A percentile compares a stretch with the other conserved stretches of the same genome.
Conservation (phyloP, 2,113 vertebrate genomes). For the Candoia aspera region DNA sequence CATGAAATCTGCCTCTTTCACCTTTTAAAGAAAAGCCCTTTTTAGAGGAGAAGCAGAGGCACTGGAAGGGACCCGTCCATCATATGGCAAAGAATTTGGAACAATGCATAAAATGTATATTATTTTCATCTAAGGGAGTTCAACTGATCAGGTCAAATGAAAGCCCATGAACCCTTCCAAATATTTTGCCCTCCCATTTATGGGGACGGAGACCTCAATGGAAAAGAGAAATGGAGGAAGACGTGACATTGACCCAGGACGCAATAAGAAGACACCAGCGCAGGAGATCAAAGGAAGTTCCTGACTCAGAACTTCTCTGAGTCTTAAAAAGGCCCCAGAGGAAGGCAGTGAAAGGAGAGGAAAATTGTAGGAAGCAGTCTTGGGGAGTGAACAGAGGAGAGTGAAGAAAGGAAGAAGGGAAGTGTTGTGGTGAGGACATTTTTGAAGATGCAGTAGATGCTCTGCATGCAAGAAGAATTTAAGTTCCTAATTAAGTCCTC, state of each 20-base stretch:
- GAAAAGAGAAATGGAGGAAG: neutral
- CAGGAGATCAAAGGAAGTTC: neutral
- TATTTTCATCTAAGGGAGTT: neutral
- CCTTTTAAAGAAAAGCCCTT: neutral
- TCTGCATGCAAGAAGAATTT: neutral
- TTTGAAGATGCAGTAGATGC: neutral
- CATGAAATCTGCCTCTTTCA: neutral
- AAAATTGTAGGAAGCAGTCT: neutral
- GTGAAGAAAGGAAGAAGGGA: neutral
- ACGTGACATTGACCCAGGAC: neutral
- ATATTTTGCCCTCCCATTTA: neutral
- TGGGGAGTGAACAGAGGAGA: neutral
- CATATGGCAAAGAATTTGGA: neutral
- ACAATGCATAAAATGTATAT: neutral
- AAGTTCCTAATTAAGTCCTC: neutral
- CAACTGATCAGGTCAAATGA: neutral
- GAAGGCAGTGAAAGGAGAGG: neutral
- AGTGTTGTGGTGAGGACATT: neutral
- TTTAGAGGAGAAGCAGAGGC: neutral
- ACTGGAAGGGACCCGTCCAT: neutral
- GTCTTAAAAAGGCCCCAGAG: neutral
- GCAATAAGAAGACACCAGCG: no score
- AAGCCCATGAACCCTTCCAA: neutral
- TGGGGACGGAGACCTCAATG: neutral
- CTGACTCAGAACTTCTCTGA: neutral